Evolutionary conservation across 2,797 vertebrate genomes (phyloP).

Genomic region (Aldrovandia affinis): DNA sequence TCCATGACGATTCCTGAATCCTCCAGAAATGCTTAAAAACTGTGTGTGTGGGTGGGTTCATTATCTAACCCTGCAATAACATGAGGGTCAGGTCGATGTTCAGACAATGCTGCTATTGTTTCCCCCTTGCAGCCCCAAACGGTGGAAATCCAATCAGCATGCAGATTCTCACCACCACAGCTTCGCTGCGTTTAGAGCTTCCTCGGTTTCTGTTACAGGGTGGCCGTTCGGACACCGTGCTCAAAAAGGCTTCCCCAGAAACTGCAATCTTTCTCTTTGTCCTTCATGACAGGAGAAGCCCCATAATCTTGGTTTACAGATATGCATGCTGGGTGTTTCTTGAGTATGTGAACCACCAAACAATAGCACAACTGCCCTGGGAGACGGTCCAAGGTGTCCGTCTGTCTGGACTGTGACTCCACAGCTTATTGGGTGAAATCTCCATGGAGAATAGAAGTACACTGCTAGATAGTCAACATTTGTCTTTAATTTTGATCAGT

Average conservation of each 20-base stretch:
- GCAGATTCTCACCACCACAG: not conserved
- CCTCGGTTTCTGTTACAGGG: too few relatives aligned
- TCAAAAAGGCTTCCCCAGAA: too few relatives aligned
- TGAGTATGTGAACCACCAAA: too few relatives aligned
- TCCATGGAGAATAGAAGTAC: not conserved
- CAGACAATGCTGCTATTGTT: conserved; percentile 60
- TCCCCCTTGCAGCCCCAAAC: not conserved
- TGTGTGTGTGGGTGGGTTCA: not conserved
- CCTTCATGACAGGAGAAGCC: too few relatives aligned
- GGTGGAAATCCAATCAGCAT: not conserved
- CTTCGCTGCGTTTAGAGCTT: not conserved
- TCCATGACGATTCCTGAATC: not conserved
- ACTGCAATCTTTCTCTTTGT: too few relatives aligned
- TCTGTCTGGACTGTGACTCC: not conserved
- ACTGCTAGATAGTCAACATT: not conserved
- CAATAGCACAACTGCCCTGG: too few relatives aligned
- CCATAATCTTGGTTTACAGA: too few relatives aligned
- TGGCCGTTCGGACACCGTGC: too few relatives aligned
- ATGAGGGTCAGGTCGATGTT: conserved; percentile 34
- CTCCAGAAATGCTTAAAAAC: not conserved
- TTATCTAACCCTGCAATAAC: conserved; percentile 47
- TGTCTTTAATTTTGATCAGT: not conserved
- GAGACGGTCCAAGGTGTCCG: not conserved
- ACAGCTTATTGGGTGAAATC: not conserved
- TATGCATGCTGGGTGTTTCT: too few relatives aligned